Evolutionary conservation across 2,888 invertebrate species (phyloP).

Genomic region (Hydroisotoma schaefferi): DNA sequence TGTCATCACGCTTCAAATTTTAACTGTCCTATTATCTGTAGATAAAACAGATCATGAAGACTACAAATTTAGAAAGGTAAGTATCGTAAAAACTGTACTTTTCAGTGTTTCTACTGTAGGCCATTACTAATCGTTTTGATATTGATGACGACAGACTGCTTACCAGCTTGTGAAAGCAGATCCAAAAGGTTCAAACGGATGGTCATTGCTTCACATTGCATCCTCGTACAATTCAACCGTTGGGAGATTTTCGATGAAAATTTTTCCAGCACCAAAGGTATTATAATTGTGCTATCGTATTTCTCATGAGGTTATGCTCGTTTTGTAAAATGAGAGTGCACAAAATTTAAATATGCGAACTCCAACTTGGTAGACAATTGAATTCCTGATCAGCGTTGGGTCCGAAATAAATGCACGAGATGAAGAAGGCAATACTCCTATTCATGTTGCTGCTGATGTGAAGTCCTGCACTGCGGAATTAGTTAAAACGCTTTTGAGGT

Average conservation of each 20-base stretch:
- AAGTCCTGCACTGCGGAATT: constrained; percentile 64
- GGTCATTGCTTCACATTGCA: constrained; percentile 46
- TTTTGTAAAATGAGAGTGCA: no score
- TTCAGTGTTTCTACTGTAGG: not conserved
- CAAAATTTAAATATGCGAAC: no score
- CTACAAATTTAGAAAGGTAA: constrained; percentile 48
- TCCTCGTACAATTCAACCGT: constrained; percentile 47
- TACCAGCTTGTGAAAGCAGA: constrained; percentile 45
- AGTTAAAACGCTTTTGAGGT: constrained; percentile 67
- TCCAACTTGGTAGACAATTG: constrained; percentile 66
- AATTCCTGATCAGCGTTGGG: constrained; percentile 74
- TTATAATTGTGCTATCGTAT: no score
- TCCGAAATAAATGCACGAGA: constrained; percentile 76
- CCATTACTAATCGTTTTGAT: constrained; percentile 6
- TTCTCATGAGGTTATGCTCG: no score
- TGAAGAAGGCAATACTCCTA: constrained; percentile 81
- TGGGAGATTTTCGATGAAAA: constrained; percentile 48
- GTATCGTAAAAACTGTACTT: not conserved
- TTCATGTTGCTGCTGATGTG: constrained; percentile 70
- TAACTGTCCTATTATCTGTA: constrained; percentile 44
- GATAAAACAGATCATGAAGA: constrained; percentile 45
- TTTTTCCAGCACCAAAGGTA: constrained; percentile 48
- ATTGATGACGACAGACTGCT: no score
- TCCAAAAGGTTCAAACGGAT: constrained; percentile 43
- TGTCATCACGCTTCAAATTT: constrained; percentile 63